Percentiles rank a stretch among this genome's conserved stretches.
Conservation (phyloP, 1,140 invertebrate species). For the Belonocnema kinseyi region DNA sequence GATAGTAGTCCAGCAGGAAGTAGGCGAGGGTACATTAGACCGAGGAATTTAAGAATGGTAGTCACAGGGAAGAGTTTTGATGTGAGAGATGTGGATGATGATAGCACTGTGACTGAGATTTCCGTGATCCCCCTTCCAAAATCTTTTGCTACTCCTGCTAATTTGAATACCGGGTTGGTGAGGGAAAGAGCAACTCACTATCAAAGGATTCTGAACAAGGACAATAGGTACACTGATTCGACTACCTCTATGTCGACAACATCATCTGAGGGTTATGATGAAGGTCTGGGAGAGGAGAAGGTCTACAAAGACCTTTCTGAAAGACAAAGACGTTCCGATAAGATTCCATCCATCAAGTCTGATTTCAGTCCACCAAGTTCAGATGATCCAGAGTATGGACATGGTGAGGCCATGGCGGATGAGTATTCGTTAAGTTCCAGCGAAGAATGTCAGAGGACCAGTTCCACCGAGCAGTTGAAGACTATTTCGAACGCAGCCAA, state of each 20-base stretch:
- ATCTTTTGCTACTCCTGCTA: constrained; percentile 54
- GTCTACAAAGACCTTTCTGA: constrained; percentile 72
- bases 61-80: constrained; percentile 79
- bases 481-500: constrained; percentile 57
- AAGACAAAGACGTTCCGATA: constrained; percentile 63
- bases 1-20: constrained; percentile 49
- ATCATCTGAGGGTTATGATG: constrained; percentile 76
- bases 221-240: constrained; percentile 69
- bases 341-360: constrained; percentile 65
- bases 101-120: constrained; percentile 77
- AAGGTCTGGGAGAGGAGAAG: constrained; percentile 76
- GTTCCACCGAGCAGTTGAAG: constrained; percentile 63
- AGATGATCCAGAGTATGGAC: constrained; percentile 77
- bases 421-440: constrained; percentile 79
- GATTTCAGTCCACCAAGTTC: constrained; percentile 74
- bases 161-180: constrained; percentile 71
- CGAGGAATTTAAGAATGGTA: constrained; percentile 78
- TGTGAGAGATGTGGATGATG: constrained; percentile 78
- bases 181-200: constrained; percentile 76
- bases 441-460: constrained; percentile 73
- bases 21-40: constrained; percentile 69
- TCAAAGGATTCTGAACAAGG: constrained; percentile 73
- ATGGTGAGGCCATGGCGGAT: constrained; percentile 82
- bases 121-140: constrained; percentile 77
- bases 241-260: constrained; percentile 74